Conservation (phyloP, 2,113 vertebrate genomes). For the Struthio camelus region DNA sequence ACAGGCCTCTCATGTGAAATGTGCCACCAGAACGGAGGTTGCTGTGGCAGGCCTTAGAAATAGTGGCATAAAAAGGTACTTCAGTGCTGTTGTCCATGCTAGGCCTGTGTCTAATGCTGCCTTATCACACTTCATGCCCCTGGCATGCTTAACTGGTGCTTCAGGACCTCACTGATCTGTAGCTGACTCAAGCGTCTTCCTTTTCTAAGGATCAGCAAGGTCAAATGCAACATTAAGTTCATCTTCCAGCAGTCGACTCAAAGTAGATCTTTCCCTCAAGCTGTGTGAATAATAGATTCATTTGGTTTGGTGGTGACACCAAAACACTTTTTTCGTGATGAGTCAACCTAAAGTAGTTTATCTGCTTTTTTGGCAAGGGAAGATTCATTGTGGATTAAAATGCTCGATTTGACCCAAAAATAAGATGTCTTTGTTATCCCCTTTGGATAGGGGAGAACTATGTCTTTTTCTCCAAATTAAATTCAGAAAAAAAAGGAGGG, state of each 20-base stretch:
- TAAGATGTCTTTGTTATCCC: not conserved
- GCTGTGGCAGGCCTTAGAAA: not conserved
- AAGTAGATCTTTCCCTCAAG: not conserved
- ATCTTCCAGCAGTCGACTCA: not conserved
- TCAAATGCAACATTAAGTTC: not conserved
- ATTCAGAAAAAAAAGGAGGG: not conserved
- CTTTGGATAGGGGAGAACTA: not conserved
- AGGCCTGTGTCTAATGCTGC: not conserved
- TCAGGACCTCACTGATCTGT: rapidly evolving
- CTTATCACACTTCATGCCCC: rapidly evolving
- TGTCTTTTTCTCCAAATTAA: not conserved
- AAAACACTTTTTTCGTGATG: not conserved
- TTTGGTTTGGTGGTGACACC: rapidly evolving
- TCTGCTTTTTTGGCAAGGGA: not conserved
- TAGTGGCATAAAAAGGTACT: not conserved
- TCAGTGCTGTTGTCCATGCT: rapidly evolving
- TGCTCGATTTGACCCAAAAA: not conserved
- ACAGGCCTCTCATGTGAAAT: not conserved
- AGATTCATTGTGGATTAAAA: not conserved
- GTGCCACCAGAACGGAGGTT: not conserved
- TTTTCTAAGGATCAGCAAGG: not conserved
- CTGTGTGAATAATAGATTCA: not conserved
- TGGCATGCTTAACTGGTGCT: rapidly evolving
- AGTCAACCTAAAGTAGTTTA: not conserved
- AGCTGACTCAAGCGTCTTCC: not conserved